Percentiles rank a stretch among this genome's conserved stretches.
phyloP scores from a whole-genome alignment of 2,113 vertebrate species.

The Microtus ochrogaster region DNA sequence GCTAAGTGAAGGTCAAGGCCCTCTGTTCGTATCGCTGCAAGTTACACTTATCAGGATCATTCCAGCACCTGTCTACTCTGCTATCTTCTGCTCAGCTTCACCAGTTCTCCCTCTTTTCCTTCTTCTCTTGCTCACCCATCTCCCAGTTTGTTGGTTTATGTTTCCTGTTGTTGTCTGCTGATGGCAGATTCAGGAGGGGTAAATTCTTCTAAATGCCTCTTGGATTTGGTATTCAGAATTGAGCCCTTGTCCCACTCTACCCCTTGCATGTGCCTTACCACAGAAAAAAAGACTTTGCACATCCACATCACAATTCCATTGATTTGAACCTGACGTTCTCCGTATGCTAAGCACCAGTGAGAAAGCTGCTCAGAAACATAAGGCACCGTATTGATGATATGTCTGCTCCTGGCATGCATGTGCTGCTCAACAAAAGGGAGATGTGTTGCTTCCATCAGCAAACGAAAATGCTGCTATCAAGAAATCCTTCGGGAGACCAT shows the following conservation, averaged over 20 bases:
- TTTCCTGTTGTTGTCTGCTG: background rate
- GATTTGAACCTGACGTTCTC: constrained; percentile 38
- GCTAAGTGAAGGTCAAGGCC: too few species aligned
- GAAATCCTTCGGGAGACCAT: background rate
- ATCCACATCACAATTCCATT: background rate
- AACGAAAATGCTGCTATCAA: background rate
- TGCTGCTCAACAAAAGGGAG: constrained; percentile 8
- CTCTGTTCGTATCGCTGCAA: background rate
- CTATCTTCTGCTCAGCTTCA: background rate
- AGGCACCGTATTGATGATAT: background rate
- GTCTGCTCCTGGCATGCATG: constrained; percentile 2
- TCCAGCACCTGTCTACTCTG: background rate
- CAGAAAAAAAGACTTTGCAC: background rate
- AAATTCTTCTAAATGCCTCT: constrained; percentile 48
- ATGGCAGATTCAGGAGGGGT: background rate
- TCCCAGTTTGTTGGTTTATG: background rate
- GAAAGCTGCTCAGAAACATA: background rate
- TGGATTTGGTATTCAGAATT: constrained; percentile 51
- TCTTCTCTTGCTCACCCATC: background rate
- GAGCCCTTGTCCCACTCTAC: background rate
- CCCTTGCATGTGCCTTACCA: background rate
- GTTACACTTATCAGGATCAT: background rate
- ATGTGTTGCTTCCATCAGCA: background rate
- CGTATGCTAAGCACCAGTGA: background rate
- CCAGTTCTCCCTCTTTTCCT: too few species aligned